These are phyloP conservation scores for Sciurus vulgaris DNA, from an alignment of 2,797 vertebrate species.

Conservation along the genomic window DNA sequence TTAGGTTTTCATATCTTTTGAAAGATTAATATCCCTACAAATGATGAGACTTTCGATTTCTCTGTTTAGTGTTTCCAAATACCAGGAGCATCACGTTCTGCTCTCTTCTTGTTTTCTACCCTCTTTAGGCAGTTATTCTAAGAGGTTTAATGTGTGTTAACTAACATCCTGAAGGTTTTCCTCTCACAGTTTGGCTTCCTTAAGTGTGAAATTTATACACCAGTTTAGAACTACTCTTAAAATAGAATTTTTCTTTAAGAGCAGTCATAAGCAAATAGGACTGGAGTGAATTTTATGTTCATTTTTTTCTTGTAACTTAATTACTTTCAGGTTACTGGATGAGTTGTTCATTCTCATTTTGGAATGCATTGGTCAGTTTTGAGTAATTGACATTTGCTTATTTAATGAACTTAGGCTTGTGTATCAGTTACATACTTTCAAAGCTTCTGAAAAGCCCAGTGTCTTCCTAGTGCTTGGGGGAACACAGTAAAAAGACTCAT, in stretches of 20 bases:
- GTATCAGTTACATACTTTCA: conserved; percentile 67
- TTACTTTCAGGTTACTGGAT: background rate
- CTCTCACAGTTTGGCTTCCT: conserved; percentile 7
- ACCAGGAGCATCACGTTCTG: conserved; percentile 51
- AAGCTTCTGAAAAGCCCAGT: conserved; percentile 21
- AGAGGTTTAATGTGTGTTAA: conserved; percentile 57
- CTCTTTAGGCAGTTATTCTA: conserved; percentile 53
- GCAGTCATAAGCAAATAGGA: background rate
- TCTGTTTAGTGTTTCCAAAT: conserved; percentile 78
- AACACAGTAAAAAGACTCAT: conserved; percentile 51
- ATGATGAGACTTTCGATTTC: conserved; percentile 71
- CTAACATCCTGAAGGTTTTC: conserved; percentile 69
- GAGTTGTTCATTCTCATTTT: conserved; percentile 51
- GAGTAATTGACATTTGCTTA: conserved; percentile 52
- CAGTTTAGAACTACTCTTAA: conserved; percentile 59
- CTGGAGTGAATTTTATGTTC: background rate
- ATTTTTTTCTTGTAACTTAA: conserved; percentile 15
- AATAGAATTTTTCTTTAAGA: conserved; percentile 58
- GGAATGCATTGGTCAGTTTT: background rate
- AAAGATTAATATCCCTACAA: conserved; percentile 88
- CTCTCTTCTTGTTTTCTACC: conserved; percentile 42
- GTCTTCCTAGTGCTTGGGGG: conserved; percentile 47
- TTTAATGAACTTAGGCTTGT: conserved; percentile 56
- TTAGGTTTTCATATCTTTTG: conserved; percentile 85
- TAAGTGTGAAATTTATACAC: conserved; percentile 58